These are phyloP conservation scores for Caenorhabditis briggsae DNA, from an alignment of 1,140 invertebrate species.

Conservation along the genomic window DNA sequence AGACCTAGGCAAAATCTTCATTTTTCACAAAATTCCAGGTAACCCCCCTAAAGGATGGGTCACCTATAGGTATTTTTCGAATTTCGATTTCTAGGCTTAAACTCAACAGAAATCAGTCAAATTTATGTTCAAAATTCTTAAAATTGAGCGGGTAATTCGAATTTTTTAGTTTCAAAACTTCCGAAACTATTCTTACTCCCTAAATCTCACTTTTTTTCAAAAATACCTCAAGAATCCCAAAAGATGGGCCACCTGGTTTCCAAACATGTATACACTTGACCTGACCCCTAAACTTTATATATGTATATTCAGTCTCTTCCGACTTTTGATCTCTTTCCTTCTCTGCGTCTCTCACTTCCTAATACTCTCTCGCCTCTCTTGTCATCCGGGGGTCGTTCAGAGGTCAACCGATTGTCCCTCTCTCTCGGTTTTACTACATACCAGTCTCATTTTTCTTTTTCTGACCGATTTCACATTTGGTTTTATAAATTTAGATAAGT, in stretches of 20 bases:
- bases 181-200: no score
- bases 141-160: no score
- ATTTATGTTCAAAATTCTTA: no score
- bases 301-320: background rate
- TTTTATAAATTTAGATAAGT: background rate
- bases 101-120: no score
- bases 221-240: background rate
- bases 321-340: background rate
- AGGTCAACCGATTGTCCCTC: background rate
- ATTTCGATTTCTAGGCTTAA: no score
- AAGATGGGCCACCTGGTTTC: background rate
- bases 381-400: background rate
- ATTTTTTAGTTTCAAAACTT: no score
- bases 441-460: background rate
- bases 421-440: background rate
- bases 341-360: constrained; percentile 27
- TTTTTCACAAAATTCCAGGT: no score
- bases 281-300: background rate
- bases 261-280: constrained; percentile 26
- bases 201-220: no score
- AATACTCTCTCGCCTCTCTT: background rate
- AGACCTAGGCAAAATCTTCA: background rate
- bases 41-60: no score
- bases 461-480: background rate
- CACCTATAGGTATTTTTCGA: no score